Base-by-base conservation (phyloP, 2,888 invertebrate species). In the Metopia argyrocephala region DNA sequence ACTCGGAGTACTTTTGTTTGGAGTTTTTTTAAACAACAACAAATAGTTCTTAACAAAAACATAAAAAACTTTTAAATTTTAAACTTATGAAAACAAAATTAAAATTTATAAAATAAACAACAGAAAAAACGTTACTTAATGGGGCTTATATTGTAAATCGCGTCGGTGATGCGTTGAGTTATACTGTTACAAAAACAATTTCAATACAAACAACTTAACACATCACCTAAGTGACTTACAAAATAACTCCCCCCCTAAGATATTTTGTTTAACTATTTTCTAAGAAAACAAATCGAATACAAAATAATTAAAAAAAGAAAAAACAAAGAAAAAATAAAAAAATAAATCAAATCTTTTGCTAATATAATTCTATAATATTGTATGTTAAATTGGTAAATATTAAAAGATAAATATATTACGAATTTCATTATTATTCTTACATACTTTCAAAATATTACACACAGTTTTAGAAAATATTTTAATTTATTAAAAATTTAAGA, bases 181-280 rank as follows among this genome's bases (percentile, higher is more conserved):
- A n/a, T n/a, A n/a, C n/a, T n/a, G n/a, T n/a, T n/a, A n/a, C n/a
- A n/a, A n/a, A n/a, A n/a, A n/a, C n/a, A n/a, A 54, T 52, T 59
- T 61, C 52, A 75, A 68, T 68, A 75, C 59, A 52, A 76, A 50
- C 56, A 25, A 27, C 76, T 76, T 68, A 56, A n/a, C 68, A 62
- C 45, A 23, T 25, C 38, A 69, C 45, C 23, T 20, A 28, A 28
- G 54, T 59, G 68, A 75, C 7, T 12, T 21, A 45, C 21, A 52
- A 9, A 28, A 46, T 20, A 50, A 48, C 25, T 18, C 18, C 18
- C n/a, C n/a, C n/a, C 46, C 45, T 62, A 76, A n/a, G n/a, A 25
- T 54, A 59, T 66, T 27, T 66, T 21, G 12, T 61, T n/a, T 18
- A 76, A 76, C 68, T 76, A 76, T 52, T 57, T 20, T 62, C 75